Conservation (phyloP, 2,113 vertebrate genomes). For the Sinocyclocheilus anshuiensis region DNA sequence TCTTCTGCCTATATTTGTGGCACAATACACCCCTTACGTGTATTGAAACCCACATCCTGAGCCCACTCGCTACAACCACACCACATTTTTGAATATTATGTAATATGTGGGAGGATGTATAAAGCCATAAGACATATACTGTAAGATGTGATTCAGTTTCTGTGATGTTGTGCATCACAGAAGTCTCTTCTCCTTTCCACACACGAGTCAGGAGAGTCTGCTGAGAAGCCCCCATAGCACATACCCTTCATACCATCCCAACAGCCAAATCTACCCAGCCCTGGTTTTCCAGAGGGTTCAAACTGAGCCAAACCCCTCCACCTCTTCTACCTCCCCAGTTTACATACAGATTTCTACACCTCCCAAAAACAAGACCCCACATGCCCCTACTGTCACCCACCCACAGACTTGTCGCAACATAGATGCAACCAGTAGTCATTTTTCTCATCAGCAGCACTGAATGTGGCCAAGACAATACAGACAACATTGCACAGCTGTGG, state of each 20-base stretch:
- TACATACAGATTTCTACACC: conserved; percentile 67
- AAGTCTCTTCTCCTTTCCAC: not conserved
- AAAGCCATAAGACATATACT: too few relatives aligned
- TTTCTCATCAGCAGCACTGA: conserved; percentile 29
- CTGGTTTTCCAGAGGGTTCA: conserved; percentile 76
- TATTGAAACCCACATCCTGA: not conserved
- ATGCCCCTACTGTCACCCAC: conserved; percentile 45
- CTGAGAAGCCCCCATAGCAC: conserved; percentile 70
- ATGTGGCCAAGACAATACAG: conserved; percentile 31
- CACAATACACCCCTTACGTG: not conserved
- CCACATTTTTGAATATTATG: not conserved
- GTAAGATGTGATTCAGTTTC: not conserved
- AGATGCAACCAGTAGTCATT: not conserved
- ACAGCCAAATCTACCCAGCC: conserved; percentile 74
- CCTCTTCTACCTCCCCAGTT: conserved; percentile 63
- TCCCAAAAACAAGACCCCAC: conserved; percentile 59
- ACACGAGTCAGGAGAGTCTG: conserved; percentile 78
- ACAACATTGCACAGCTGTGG: not conserved
- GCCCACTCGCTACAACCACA: not conserved
- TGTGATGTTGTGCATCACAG: too few relatives aligned
- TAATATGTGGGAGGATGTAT: not conserved
- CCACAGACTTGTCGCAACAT: not conserved
- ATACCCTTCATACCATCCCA: conserved; percentile 68
- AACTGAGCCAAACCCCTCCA: conserved; percentile 64
- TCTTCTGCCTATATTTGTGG: not conserved